These are phyloP conservation scores for Cyclophora albipunctata DNA, from an alignment of 2,888 invertebrate genomes.

Conservation along the genomic window DNA sequence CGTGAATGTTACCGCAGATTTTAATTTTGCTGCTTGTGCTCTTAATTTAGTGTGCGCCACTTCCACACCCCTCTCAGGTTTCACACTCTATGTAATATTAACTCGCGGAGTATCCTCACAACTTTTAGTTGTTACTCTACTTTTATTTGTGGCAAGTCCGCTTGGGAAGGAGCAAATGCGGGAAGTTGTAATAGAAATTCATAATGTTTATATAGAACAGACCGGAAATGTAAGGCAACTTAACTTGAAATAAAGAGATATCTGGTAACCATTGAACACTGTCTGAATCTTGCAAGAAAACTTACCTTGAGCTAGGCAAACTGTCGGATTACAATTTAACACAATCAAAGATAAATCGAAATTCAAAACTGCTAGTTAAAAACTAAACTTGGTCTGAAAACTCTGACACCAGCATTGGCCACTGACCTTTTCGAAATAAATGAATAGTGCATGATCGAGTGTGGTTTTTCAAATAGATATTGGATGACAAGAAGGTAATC, in stretches of 20 bases:
- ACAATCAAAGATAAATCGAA: too few species aligned
- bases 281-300: too few species aligned
- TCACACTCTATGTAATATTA: conserved; percentile 15
- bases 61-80: conserved; percentile 17
- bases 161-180: conserved; percentile 4
- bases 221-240: not conserved
- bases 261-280: too few species aligned
- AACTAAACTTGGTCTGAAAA: too few species aligned
- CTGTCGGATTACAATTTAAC: too few species aligned
- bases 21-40: conserved; percentile 51
- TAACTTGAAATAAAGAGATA: not conserved
- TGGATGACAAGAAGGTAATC: too few species aligned
- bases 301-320: too few species aligned
- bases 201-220: conserved; percentile 1
- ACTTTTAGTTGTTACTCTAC: conserved; percentile 11
- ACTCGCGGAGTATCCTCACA: conserved; percentile 10
- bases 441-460: too few species aligned
- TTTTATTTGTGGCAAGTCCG: conserved; percentile 7
- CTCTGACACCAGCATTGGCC: too few species aligned
- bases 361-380: too few species aligned
- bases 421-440: too few species aligned
- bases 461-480: too few species aligned
- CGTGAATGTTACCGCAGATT: conserved; percentile 49
- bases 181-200: conserved; percentile 10
- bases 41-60: conserved; percentile 44